phyloP scores from a whole-genome alignment of 2,888 invertebrate genomes.

The Plebejus argus region DNA sequence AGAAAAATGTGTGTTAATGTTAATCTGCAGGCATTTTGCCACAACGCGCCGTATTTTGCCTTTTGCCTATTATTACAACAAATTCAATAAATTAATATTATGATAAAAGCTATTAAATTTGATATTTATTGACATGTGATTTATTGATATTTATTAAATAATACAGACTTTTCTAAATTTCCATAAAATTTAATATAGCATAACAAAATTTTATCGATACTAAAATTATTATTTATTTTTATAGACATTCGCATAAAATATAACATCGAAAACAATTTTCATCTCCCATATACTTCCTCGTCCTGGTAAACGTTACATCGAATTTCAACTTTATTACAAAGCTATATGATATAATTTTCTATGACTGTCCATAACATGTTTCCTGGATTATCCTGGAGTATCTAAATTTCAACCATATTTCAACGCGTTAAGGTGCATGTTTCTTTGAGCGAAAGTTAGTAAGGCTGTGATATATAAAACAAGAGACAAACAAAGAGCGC shows the following conservation, averaged over 20 bases:
- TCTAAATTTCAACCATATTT: neutral
- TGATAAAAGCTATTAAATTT: no score
- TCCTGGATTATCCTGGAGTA: neutral
- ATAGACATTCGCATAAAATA: conserved; percentile 1
- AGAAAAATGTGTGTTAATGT: no score
- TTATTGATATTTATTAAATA: neutral
- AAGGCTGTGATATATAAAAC: neutral
- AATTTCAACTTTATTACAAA: neutral
- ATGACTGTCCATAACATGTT: neutral
- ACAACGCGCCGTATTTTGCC: no score
- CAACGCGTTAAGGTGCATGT: neutral
- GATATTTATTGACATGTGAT: no score
- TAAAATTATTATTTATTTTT: neutral
- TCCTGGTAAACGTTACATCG: neutral
- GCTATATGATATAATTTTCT: neutral
- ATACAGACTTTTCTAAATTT: neutral
- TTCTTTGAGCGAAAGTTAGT: neutral
- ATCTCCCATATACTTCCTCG: conserved; percentile 1
- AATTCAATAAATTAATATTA: no score
- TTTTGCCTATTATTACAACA: no score
- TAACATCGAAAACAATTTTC: neutral
- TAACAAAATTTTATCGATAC: neutral
- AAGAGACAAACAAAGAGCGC: neutral
- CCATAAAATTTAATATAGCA: neutral
- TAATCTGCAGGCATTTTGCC: no score